Evolutionary conservation across 2,888 invertebrate species (phyloP).

Genomic region (Aphodius granarius): DNA sequence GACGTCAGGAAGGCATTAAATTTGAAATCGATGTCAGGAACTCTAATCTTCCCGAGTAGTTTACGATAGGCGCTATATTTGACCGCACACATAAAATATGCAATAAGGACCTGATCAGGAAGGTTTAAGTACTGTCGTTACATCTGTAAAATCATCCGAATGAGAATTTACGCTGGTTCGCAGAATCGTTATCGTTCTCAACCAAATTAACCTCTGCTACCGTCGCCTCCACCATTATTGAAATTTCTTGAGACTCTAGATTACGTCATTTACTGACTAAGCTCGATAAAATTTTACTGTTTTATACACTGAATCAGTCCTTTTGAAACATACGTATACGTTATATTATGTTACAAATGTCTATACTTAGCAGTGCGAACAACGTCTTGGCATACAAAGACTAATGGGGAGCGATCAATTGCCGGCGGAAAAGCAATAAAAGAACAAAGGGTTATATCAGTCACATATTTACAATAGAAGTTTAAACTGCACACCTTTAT

Average conservation of each 20-base stretch:
- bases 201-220: too few relatives aligned
- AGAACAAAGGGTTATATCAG: background rate
- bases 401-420: background rate
- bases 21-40: background rate
- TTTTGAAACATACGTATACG: background rate
- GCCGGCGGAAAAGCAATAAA: background rate
- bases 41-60: background rate
- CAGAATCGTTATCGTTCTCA: too few relatives aligned
- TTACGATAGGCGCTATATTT: background rate
- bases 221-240: too few relatives aligned
- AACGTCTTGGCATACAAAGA: background rate
- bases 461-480: background rate
- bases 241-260: too few relatives aligned
- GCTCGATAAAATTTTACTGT: background rate
- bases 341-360: background rate
- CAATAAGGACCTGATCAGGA: background rate
- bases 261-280: too few relatives aligned
- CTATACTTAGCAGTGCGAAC: background rate
- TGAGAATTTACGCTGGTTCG: too few relatives aligned
- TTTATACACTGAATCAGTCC: background rate
- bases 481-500: background rate
- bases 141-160: too few relatives aligned
- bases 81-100: background rate
- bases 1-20: background rate
- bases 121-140: background rate